Conservation (phyloP, 2,888 invertebrate genomes). For the Tetranychus piercei region DNA sequence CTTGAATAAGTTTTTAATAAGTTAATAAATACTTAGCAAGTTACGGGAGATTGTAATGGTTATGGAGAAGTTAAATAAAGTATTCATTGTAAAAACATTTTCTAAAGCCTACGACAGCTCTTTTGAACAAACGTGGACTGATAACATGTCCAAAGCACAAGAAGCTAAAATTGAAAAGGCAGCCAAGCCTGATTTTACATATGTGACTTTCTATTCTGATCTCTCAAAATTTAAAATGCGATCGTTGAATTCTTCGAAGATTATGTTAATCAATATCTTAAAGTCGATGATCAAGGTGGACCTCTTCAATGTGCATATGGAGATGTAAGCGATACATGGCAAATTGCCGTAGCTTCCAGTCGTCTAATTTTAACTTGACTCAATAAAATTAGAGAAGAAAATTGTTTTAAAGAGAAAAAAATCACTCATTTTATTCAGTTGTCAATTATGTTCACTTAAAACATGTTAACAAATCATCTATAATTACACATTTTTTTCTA, state of each 20-base stretch:
- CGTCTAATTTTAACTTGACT: too few relatives aligned
- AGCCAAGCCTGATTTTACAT: slow-evolving; percentile 58
- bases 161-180: not conserved
- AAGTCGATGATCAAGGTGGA: slow-evolving; percentile 61
- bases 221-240: slow-evolving; percentile 88
- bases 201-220: slow-evolving; percentile 85
- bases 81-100: slow-evolving; percentile 90
- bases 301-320: slow-evolving; percentile 74
- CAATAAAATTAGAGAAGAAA: too few relatives aligned
- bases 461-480: too few relatives aligned
- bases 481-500: too few relatives aligned
- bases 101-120: slow-evolving; percentile 60
- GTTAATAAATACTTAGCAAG: too few relatives aligned
- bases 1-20: too few relatives aligned
- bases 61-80: too few relatives aligned
- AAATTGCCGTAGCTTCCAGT: slow-evolving; percentile 74
- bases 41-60: too few relatives aligned
- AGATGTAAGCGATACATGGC: slow-evolving; percentile 69
- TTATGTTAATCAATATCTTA: slow-evolving; percentile 78
- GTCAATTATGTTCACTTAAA: too few relatives aligned
- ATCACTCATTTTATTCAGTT: too few relatives aligned
- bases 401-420: too few relatives aligned
- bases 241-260: slow-evolving; percentile 78
- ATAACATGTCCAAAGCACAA: slow-evolving; percentile 74
- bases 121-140: slow-evolving; percentile 83